A percentile compares a stretch with the other conserved stretches of the same genome.
phyloP scores from a whole-genome alignment of 2,888 invertebrate species.

The Anthrax anthrax region DNA sequence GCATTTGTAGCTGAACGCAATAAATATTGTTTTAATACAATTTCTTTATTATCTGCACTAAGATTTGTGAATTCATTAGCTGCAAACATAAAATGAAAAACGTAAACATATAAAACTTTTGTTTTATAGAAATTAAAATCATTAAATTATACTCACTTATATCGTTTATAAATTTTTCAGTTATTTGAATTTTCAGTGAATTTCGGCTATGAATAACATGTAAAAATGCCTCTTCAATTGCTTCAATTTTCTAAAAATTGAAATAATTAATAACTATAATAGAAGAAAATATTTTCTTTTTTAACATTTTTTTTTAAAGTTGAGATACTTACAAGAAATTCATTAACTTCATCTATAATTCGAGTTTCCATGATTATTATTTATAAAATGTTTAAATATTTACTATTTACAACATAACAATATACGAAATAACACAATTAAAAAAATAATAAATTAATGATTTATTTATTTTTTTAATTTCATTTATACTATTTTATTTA shows the following conservation, averaged over 20 bases:
- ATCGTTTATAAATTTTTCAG: constrained; percentile 51
- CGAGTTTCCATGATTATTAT: no score
- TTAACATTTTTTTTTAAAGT: not conserved
- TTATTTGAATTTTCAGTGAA: constrained; percentile 52
- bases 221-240: constrained; percentile 79
- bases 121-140: not conserved
- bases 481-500: no score
- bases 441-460: no score
- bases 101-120: not conserved
- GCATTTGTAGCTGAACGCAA: constrained; percentile 56
- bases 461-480: no score
- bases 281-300: not conserved
- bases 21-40: constrained; percentile 60
- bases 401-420: no score
- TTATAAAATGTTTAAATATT: no score
- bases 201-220: constrained; percentile 69
- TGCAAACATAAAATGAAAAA: constrained; percentile 7
- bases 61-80: constrained; percentile 49
- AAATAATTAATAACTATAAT: not conserved
- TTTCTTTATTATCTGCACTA: constrained; percentile 58
- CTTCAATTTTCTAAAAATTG: constrained; percentile 54
- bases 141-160: constrained; percentile 32
- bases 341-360: constrained; percentile 9
- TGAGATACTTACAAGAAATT: constrained; percentile 17
- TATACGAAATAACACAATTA: no score